Base-by-base conservation (phyloP, 2,113 vertebrate genomes). In the Gymnorhina tibicen region DNA sequence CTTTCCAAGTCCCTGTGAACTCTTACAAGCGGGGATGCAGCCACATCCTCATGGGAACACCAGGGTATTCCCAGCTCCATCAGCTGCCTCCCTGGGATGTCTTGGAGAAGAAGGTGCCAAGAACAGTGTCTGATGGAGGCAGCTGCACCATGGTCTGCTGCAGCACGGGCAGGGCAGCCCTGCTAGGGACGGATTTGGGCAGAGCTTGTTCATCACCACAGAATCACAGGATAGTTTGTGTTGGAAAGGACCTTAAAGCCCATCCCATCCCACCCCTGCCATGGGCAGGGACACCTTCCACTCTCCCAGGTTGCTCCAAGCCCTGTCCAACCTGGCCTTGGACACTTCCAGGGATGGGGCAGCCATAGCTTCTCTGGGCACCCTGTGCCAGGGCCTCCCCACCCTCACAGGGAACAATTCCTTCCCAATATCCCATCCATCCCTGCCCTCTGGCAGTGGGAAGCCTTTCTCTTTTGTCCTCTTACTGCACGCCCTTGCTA, bases 131-230 rank as follows among this genome's bases (percentile, higher is more conserved):
- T 89, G 72, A 20, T 49, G 72, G 49, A 22, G 17, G 68, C 24
- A 60, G 55, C 47, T 1, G 4, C 33, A 7, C 12, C 0, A 0
- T 0, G 3, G 8, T 27, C 6, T 74, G 39, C 47, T 53, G 85
- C 50, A 44, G 32, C 2, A 15, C 0, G 3, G 53, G 18, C 62
- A 79, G 33, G 30, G 12, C 37, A 84, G 59, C 37, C 16, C 55
- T 49, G 50, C 22, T 32, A 10, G 47, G 35, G n/a, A 53, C 55
- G 24, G 19, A 16, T 58, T 46, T 62, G 50, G 17, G 76, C 37
- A 66, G 53, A 69, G 17, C 37, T 77, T 39, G 16, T 50, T 82
- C 18, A 27, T 21, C 42, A 30, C 22, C 1, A 16, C 1, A 11
- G 55, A 77, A 77, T 70, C 17, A 16, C 32, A 23, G 35, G 7